Evolutionary conservation across 2,113 vertebrate genomes (phyloP), one percentile per base, ranked within the genome.

Genomic region (Mustelus asterias): DNA sequence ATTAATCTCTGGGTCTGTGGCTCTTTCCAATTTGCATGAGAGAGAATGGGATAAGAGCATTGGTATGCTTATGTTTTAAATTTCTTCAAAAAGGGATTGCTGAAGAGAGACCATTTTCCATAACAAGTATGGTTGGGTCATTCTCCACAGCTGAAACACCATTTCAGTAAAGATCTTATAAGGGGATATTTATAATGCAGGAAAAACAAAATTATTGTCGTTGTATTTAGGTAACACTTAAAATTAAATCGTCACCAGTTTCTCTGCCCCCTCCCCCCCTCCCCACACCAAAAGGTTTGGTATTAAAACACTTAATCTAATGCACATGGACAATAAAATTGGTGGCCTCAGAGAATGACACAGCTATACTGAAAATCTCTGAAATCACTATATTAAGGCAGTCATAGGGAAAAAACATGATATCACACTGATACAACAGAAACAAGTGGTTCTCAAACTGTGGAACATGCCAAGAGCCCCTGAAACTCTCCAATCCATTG

Each of bases 1-100:
- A 95, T 95, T 95, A 95, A 95, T 95, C 94, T 72, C 94, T 95
- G 94, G 94, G 67, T 95, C 41, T 70, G 44, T 48, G 67, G 24
- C 41, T 95, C 89, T 93, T 72, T 72, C 69, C 94, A 26, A 72
- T 76, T 76, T 76, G 44, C 24, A 69, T 54, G 26, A 70, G 41
- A 65, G 65, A 93, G 89, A n/a, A 41, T 65, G 60, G 89, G 89
- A 93, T 37, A 67, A 93, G 89, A 93, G 89, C 58, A 93, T 93
- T 67, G 89, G 60, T 93, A 54, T 54, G 26, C 11, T 93, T 37
- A 65, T 93, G 60, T 93, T 67, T 16, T 24, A n/a, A 93, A 67
- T 65, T 18, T 93, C 54, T 54, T 48, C 67, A 60, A 92, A 93
- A 93, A 65, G 60, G 89, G 37, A 20, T 83, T 20, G 80, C 80